Evolutionary conservation across 2,797 vertebrate genomes (phyloP), one percentile per base, ranked within the genome.

Genomic region (Lerista edwardsae): DNA sequence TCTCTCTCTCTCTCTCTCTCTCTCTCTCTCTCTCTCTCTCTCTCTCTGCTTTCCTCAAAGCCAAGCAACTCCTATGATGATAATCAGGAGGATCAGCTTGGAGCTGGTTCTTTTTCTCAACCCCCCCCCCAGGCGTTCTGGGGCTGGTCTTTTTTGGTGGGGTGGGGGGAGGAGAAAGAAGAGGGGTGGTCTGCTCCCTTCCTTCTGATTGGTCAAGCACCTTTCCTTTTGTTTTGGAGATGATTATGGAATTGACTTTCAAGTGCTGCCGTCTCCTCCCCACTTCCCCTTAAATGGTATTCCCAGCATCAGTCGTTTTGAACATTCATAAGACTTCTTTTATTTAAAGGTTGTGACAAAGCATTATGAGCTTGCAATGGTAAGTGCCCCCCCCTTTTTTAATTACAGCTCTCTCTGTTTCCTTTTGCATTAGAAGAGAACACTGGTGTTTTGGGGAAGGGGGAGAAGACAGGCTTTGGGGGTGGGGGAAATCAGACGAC

Each of bases 281-380:
- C 65, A 17, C 15, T 11, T 39, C 41, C n/a, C 39, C 64, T 62
- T 65, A 11, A 91, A 90, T 88, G 88, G 90, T 90, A 90, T 93
- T 88, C 73, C 88, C 79, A 88, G 89, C 82, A 86, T 87, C 90
- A 84, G 90, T 73, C 88, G 80, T 88, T 89, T 86, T 86, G 92
- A 94, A 93, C 92, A 93, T 36, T 87, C 84, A 15, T 89, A 91
- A 93, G 91, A 25, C 44, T 39, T 17, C n/a, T 79, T 67, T 34
- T 3, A 34, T 41, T 72, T 90, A 69, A 93, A 94, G 80, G 23
- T 51, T 89, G 87, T 93, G 93, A 93, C 90, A 94, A 94, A 93
- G 90, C 94, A 92, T 78, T 94, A n/a, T 92, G 91, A 95, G 93
- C 86, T 94, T 93, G 91, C 90, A 86, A 94, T 88, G 95, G 96